Base-by-base conservation (phyloP, 2,888 invertebrate species). In the Drosophila parthenogenetica region DNA sequence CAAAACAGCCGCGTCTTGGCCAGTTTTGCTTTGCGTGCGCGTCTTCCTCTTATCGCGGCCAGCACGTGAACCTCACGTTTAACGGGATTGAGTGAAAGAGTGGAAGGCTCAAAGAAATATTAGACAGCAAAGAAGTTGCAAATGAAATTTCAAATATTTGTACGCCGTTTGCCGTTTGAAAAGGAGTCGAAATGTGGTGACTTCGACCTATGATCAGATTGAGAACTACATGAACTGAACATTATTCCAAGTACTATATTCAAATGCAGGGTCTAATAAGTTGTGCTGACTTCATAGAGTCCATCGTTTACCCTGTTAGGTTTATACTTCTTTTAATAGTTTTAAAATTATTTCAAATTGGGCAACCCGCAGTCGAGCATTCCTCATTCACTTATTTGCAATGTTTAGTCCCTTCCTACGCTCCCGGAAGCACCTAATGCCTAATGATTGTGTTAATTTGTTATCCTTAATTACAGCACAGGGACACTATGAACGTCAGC, bases 51-150 rank as follows among this genome's bases (percentile, higher is more conserved):
- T 86, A 84, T 86, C 77, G 79, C 66, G 22, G 43, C 29, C 35
- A 67, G 45, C 86, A 84, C 82, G 82, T 77, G 72, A 84, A 61
- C 65, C 45, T 68, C 68, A 51, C 65, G 58, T 61, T 57, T 69
- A 65, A 50, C 29, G 39, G 49, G 22, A 4, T 22, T 4, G 25
- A 7, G 5, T 5, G 2, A 29, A 8, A 0, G 29, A 8, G 29
- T 29, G 29, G 8, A 5, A 48, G 29, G 29, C 32, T 32, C 13
- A 13, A 45, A 17, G 7, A 5, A 29, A 19, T 14, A 29, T 29
- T 25, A 46, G 14, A 46, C 25, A 13, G 7, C 5, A 3, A 16
- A 14, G 16, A 25, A 46, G 25, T 25, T 25, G 1, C 14, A 16
- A 32, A 32, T 17, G 3, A 7, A 8, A 49, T 17, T n/a, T 32